Evolutionary conservation across 2,113 vertebrate genomes (phyloP), one percentile per base, ranked within the genome.

Genomic region (Bombycilla garrulus): DNA sequence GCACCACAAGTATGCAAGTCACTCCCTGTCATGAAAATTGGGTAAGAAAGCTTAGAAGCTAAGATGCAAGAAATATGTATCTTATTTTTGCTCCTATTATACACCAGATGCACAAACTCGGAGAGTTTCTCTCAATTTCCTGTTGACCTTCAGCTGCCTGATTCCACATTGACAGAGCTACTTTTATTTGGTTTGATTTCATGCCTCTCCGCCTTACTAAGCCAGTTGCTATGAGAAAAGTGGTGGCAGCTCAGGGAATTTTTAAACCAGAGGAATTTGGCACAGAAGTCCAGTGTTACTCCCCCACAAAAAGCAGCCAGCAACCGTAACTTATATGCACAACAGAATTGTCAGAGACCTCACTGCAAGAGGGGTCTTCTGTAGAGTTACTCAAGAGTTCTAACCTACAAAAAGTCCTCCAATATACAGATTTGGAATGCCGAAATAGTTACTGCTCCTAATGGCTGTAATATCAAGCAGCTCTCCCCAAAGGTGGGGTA

Each of bases 1-100:
- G 97, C 86, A 99, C 98, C 18, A 99, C 99, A 44, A 99, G 98
- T 96, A 99, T 99, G 79, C 99, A 99, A 40, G 99, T 99, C 90
- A 99, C 99, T 26, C 99, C 99, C 99, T 99, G 97, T 71, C 84
- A 94, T 5, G 22, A 92, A 81, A 94, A 94, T 23, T 2, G 0
- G 19, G 38, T 12, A 54, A 56, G 26, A 90, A 81, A 71, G 83
- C 61, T 96, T 78, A 91, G 91, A 84, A 78, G 36, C n/a, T 26
- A 86, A 86, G 51, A 96, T n/a, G 50, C 50, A 88, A 90, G 67
- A 76, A 82, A 62, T 5, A 54, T 0, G 0, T 26, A 50, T 58
- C 74, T 88, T 92, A 88, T 67, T 93, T 94, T 88, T 88, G 56
- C 23, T 90, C 15, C 35, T 50, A 22, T 86, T 90, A 86, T 24